A percentile compares a stretch with the other conserved stretches of the same genome.
phyloP scores from a whole-genome alignment of 2,888 invertebrate species.

The Leptura quadrifasciata region DNA sequence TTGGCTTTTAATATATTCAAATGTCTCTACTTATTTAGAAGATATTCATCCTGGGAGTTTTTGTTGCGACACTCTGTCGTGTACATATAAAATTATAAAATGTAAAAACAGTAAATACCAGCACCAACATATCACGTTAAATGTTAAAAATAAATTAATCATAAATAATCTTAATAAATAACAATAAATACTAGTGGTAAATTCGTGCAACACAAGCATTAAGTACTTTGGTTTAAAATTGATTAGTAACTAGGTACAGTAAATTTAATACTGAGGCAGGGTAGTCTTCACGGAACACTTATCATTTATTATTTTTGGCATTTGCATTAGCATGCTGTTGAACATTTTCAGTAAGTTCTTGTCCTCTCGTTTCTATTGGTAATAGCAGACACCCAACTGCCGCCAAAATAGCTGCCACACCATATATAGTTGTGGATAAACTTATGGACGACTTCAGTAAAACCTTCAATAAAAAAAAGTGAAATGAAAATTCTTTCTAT shows the following conservation, averaged over 20 bases:
- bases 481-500: slow-evolving; percentile 16
- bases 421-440: slow-evolving; percentile 86
- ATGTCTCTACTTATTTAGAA: no score
- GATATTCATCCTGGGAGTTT: no score
- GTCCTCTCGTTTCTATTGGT: slow-evolving; percentile 90
- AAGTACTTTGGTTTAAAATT: slow-evolving; percentile 52
- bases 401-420: slow-evolving; percentile 84
- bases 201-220: slow-evolving; percentile 31
- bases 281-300: slow-evolving; percentile 15
- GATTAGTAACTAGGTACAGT: slow-evolving; percentile 47
- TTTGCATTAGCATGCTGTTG: slow-evolving; percentile 62
- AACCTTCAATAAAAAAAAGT: slow-evolving; percentile 75
- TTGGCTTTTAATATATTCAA: no score
- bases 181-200: slow-evolving; percentile 40
- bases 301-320: slow-evolving; percentile 32
- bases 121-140: slow-evolving; percentile 39
- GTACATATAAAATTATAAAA: slow-evolving; percentile 8
- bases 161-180: slow-evolving; percentile 32
- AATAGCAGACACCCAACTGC: slow-evolving; percentile 86
- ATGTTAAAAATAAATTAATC: slow-evolving; percentile 15
- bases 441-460: slow-evolving; percentile 84
- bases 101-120: slow-evolving; percentile 14
- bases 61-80: no score
- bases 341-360: slow-evolving; percentile 80
- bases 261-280: slow-evolving; percentile 45